Evolutionary conservation across 2,113 vertebrate genomes (phyloP), one percentile per base, ranked within the genome.

Genomic region (Cyanoderma ruficeps): DNA sequence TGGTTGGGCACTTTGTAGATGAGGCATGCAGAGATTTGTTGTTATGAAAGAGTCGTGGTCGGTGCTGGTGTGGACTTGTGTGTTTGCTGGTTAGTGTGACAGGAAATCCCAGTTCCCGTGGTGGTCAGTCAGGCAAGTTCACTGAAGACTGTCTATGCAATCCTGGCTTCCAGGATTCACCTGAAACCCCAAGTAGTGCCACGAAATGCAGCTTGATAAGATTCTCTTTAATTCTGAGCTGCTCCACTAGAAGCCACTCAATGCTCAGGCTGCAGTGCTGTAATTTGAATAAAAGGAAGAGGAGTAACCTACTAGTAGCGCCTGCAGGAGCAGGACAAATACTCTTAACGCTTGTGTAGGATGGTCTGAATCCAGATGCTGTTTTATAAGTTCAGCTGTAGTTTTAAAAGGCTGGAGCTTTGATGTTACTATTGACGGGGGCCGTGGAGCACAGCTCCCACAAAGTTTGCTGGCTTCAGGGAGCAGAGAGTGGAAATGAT

Each of bases 21-120:
- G 60, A 90, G 13, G 35, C 1, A 1, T 9, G 42, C 42, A 35
- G 69, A 79, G 46, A 31, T 30, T 44, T 50, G 41, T 47, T 87
- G 24, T 20, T 42, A 15, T 2, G 7, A 52, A 53, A 61, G 57
- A n/a, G 31, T 69, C 0, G 1, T 1, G 3, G 17, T 22, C 24
- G 44, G 23, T 59, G 27, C 21, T 61, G 28, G 9, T 55, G 13
- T 24, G 44, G 30, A 9, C 17, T 44, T 20, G 39, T 44, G 31
- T 22, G 30, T 44, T 75, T 91, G 37, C 21, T 90, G 78, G 46
- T 53, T 85, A 57, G n/a, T 37, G 21, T 17, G 20, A 59, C n/a
- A 57, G 59, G 50, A 75, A 67, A 70, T 70, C 44, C 35, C 17
- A 22, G 42, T 28, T 60, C 20, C 12, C 7, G 1, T 18, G 22